Percentiles rank a stretch among this genome's conserved stretches.
Evolutionary conservation across 2,888 invertebrate species (phyloP).

Genomic region (Hypsopygia costalis): DNA sequence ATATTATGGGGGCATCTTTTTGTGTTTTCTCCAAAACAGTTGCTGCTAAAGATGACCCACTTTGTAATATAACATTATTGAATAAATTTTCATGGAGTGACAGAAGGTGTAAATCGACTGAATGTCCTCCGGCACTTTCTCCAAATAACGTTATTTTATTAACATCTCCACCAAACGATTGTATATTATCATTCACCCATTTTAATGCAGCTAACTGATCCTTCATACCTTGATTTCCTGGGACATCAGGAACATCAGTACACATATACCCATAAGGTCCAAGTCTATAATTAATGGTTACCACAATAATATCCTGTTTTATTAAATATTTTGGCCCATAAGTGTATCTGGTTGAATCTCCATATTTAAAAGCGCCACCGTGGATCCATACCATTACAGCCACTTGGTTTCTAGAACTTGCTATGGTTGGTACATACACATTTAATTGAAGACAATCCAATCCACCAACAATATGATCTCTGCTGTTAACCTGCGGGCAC

Average conservation of each 20-base stretch:
- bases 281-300: constrained; percentile 42
- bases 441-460: constrained; percentile 82
- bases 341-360: constrained; percentile 24
- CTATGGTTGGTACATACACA: constrained; percentile 73
- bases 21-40: constrained; percentile 20
- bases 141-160: constrained; percentile 44
- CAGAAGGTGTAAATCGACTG: constrained; percentile 40
- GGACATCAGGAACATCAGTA: constrained; percentile 41
- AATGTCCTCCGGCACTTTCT: constrained; percentile 45
- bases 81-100: constrained; percentile 32
- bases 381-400: constrained; percentile 51
- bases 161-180: constrained; percentile 45
- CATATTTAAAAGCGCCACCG: constrained; percentile 42
- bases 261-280: constrained; percentile 57
- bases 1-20: constrained; percentile 26
- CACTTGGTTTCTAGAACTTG: constrained; percentile 25
- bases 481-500: constrained; percentile 19
- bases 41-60: constrained; percentile 28
- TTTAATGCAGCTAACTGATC: constrained; percentile 44
- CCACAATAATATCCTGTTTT: constrained; percentile 37
- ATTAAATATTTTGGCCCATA: constrained; percentile 39
- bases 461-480: constrained; percentile 39
- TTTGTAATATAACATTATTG: constrained; percentile 36
- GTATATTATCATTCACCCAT: constrained; percentile 49
- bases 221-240: constrained; percentile 54